Percentiles rank a stretch among this genome's conserved stretches.
Evolutionary conservation across 2,888 invertebrate species (phyloP).

Genomic region (Polymixis lichenea): DNA sequence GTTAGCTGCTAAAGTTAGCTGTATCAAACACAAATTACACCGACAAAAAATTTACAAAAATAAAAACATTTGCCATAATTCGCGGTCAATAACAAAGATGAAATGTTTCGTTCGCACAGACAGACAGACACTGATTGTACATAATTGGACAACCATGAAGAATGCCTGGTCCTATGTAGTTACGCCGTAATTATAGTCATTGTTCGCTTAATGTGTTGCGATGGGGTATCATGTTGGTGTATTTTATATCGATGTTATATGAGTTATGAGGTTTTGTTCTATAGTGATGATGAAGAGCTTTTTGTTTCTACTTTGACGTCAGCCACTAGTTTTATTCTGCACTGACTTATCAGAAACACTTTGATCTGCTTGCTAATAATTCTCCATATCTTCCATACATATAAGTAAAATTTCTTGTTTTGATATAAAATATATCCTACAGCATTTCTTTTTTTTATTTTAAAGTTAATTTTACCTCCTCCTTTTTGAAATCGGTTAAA

Average conservation of each 20-base stretch:
- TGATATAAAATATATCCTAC: too few species aligned
- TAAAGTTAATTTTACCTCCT: too few species aligned
- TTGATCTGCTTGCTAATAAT: neutral
- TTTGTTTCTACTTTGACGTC: conserved; percentile 18
- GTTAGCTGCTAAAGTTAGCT: too few species aligned
- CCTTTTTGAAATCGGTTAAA: neutral
- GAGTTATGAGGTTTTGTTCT: conserved; percentile 23
- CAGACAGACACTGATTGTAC: conserved; percentile 37
- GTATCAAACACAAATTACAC: neutral
- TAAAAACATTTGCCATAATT: conserved; percentile 29
- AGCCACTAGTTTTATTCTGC: too few species aligned
- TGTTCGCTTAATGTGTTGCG: conserved; percentile 50
- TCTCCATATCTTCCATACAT: too few species aligned
- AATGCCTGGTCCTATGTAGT: conserved; percentile 54
- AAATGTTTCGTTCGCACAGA: conserved; percentile 13
- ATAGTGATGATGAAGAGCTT: neutral
- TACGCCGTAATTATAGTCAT: conserved; percentile 60
- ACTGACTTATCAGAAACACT: neutral
- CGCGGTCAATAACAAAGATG: conserved; percentile 38
- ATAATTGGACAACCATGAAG: conserved; percentile 62
- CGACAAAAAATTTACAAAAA: neutral
- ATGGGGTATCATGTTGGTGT: conserved; percentile 44
- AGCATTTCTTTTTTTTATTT: too few species aligned
- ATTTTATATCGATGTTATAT: conserved; percentile 62
- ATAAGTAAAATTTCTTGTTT: too few species aligned